Conservation (phyloP, 2,113 vertebrate species). For the Elgaria multicarinata region DNA sequence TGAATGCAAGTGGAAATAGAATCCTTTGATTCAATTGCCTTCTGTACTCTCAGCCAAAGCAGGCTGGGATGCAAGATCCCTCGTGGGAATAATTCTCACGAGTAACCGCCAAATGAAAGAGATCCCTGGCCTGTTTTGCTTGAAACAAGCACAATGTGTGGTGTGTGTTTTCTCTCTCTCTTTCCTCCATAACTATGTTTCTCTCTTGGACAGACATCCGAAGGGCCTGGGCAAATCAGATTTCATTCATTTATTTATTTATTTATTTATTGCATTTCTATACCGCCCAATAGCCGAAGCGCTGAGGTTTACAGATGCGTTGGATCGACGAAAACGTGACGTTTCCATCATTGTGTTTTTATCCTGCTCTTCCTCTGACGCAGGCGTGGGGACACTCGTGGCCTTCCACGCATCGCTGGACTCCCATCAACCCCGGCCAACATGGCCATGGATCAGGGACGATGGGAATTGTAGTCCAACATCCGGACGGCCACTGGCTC, state of each 20-base stretch:
- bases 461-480: background rate
- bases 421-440: background rate
- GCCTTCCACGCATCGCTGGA: background rate
- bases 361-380: background rate
- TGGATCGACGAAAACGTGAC: background rate
- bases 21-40: conserved; percentile 89
- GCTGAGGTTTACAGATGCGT: no score
- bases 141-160: conserved; percentile 65
- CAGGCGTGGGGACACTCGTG: no score
- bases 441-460: background rate
- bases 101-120: conserved; percentile 81
- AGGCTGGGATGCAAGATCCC: conserved; percentile 81
- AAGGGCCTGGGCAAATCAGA: background rate
- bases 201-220: background rate
- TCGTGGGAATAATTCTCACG: conserved; percentile 82
- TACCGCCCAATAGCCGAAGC: no score
- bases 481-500: no score
- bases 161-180: conserved; percentile 50
- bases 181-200: conserved; percentile 57
- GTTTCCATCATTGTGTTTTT: background rate
- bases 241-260: no score
- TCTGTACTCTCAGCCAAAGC: conserved; percentile 82
- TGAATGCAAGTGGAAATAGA: conserved; percentile 87
- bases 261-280: no score
- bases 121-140: conserved; percentile 74